Evolutionary conservation across 2,113 vertebrate genomes (phyloP).

Genomic region (Uropsilus gracilis): DNA sequence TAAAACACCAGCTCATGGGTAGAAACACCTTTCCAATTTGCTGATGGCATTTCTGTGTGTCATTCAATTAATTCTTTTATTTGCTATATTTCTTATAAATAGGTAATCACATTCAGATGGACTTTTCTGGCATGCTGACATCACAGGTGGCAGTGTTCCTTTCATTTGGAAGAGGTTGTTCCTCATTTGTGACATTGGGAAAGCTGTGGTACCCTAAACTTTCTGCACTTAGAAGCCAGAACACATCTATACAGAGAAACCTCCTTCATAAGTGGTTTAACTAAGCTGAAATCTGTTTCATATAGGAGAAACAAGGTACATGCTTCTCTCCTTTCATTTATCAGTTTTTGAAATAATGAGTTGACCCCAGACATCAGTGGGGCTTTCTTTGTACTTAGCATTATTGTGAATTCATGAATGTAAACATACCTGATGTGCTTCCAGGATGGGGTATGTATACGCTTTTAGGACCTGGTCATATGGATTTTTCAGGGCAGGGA

Average conservation of each 20-base stretch:
- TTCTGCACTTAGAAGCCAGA: not conserved
- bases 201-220: not conserved
- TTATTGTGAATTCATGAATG: not conserved
- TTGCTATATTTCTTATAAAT: not conserved
- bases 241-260: not conserved
- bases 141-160: not conserved
- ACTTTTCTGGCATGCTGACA: not conserved
- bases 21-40: not conserved
- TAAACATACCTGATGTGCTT: not conserved
- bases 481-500: not conserved
- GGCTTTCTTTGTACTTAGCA: conserved; percentile 1
- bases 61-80: not conserved
- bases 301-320: not conserved
- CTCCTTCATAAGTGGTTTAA: not conserved
- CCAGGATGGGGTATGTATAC: not conserved
- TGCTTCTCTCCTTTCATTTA: not conserved
- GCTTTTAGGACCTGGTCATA: not conserved
- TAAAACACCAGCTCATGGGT: not conserved
- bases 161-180: not conserved
- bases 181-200: not conserved
- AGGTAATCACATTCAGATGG: not conserved
- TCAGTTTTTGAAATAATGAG: not conserved
- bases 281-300: not conserved
- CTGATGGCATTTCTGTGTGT: not conserved
- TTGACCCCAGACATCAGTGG: not conserved